Evolutionary conservation across 1,140 invertebrate genomes (phyloP), one percentile per base, ranked within the genome.

Genomic region (Eulimnadia texana): DNA sequence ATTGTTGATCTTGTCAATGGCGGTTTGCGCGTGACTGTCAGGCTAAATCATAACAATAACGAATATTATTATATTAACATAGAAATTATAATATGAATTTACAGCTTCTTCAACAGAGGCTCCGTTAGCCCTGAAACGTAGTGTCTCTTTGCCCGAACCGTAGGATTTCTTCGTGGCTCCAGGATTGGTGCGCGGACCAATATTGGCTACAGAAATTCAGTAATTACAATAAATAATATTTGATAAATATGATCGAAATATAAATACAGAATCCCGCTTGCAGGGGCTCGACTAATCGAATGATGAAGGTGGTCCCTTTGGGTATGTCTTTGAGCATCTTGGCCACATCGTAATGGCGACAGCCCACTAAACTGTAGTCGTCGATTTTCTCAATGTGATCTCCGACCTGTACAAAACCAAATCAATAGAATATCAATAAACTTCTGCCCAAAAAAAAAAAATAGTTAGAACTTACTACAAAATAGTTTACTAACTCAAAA

Each of bases 321-420:
- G 86, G 87, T 67, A 98, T 94, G 23, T 92, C 88, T 76, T 98
- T 97, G 10, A 99, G 77, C 73, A 87, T 80, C 72, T 90, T 92
- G 1, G 95, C 95, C 13, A 98, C 95, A 76, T 98, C 93, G 68
- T 88, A 97, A 76, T 99, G 95, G 62, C 93, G 77, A 72, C 85
- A 87, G 1, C 93, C 94, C 51, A 98, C 82, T 74, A 98, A 81
- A 68, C 81, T 84, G 65, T 82, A 77, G 27, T 83, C 84, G 68
- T 97, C 84, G 59, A 99, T 84, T 77, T 87, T 90, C 74, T 98
- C 95, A 70, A 99, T 95, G 70, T 98, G 94, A 78, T 98, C 95
- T 49, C 95, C 95, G 58, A 96, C 83, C 81, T 86, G 70, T 60
- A 3, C 19, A 58, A 3, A 16, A 42, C 33, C 6, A 58, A 58